Base-by-base conservation (phyloP, 1,140 invertebrate species). In the Heliconius melpomene region DNA sequence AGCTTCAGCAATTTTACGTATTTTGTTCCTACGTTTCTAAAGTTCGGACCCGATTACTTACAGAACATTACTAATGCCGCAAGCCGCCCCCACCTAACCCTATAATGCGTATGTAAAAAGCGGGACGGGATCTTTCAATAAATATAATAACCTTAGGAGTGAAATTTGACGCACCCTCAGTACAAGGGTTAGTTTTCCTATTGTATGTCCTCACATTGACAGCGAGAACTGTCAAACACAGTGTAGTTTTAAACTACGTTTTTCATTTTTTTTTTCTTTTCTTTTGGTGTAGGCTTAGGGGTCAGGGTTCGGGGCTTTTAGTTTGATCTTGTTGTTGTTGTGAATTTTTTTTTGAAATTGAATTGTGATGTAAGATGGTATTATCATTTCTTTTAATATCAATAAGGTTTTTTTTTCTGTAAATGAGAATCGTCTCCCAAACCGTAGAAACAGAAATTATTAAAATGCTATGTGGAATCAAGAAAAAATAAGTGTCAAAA, bases 161-260 rank as follows among this genome's bases (percentile, higher is more conserved):
- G 90, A 90, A 90, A 86, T 87, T 87, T 90, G 90, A 94, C 91
- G 90, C 89, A 91, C 91, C 92, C 87, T 20, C 85, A 82, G 87
- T 89, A 87, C 89, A 90, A 89, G 76, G 76, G 76, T 77, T 77
- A 77, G 75, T 77, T 77, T 77, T 84, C 86, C 90, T 78, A 91
- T 92, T 93, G 92, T 93, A 87, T 78, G 83, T 85, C 80, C 80
- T 75, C 84, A 75, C 83, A 88, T 89, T 91, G 91, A 93, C 91
- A 91, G 88, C 86, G 89, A 91, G 92, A 92, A 93, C 91, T 94
- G 93, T 93, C 92, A 94, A 92, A 93, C 88, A 89, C 92, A 93
- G 87, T 86, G 90, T 92, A 52, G 50, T 94, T 94, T 66, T 26
- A 94, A 94, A 93, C 91, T 94, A 92, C 91, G 91, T 90, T 85